Base-by-base conservation (phyloP, 2,113 vertebrate species). In the Hemiprocne comata region DNA sequence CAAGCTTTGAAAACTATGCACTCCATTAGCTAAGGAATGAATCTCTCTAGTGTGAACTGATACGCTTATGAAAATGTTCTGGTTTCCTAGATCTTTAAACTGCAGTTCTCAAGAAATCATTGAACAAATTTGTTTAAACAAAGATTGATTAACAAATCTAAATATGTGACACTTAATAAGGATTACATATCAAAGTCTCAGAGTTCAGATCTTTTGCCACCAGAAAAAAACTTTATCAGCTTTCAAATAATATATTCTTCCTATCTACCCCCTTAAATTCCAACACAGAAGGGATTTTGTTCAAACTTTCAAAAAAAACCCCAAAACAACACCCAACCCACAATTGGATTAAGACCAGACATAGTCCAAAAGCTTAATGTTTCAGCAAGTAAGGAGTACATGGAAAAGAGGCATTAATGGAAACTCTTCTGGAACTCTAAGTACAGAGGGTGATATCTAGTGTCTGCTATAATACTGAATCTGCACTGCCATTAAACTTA, bases 401-500 rank as follows among this genome's bases (percentile, higher is more conserved):
- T 42, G 89, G 93, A 94, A 95, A n/a, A 18, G 73, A 71, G 62
- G 84, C 76, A 95, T 89, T 94, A 95, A 93, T 92, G 87, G 93
- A 93, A 93, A 91, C 76, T 53, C 50, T 54, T 92, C 66, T 80
- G 85, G 54, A 91, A 89, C 69, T 84, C 44, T 66, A 94, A 96
- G 71, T 86, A 89, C 75, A 71, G 87, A 79, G 79, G 84, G 92
- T 96, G 91, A 86, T 97, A 96, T 90, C 85, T 87, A 93, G 90
- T 89, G 77, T 92, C 94, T 87, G 83, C 93, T 88, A 51, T 91
- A 95, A 96, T 71, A 95, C 82, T 85, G 90, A 94, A 93, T 93
- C 95, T 96, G 80, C 80, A 87, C 88, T 93, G 87, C 90, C 83
- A 94, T 94, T 94, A 96, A 93, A 96, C 93, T 93, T 96, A 95